Percentiles rank a stretch among this genome's conserved stretches.
These are phyloP conservation scores for Carapus acus DNA, from an alignment of 2,797 vertebrate genomes.

Conservation along the genomic window DNA sequence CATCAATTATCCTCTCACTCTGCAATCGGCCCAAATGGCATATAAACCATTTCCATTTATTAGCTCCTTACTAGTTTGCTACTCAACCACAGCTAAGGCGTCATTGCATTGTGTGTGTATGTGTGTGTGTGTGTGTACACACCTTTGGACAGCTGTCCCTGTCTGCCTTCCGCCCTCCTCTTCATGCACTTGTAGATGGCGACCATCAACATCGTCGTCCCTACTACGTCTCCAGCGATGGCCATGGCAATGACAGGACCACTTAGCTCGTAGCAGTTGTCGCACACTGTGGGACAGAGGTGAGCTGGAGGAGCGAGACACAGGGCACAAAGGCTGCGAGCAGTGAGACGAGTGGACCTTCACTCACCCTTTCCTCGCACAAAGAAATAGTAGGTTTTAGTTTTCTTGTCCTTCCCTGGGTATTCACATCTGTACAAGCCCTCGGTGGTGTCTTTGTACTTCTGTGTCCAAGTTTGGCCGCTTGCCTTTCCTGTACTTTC, in stretches of 20 bases:
- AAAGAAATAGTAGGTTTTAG: slow-evolving; percentile 47
- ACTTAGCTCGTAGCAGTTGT: slow-evolving; percentile 56
- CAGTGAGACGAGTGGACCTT: background rate
- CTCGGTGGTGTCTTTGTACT: accelerated
- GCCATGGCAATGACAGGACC: accelerated
- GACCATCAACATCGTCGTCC: slow-evolving; percentile 42
- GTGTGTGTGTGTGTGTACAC: background rate
- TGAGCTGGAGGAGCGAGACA: accelerated
- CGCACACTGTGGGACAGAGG: slow-evolving; percentile 53
- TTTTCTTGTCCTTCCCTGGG: too few species aligned
- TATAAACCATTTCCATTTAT: too few species aligned
- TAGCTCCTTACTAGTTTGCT: too few species aligned
- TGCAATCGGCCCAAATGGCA: too few species aligned
- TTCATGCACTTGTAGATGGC: slow-evolving; percentile 45
- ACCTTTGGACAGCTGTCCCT: slow-evolving; percentile 40
- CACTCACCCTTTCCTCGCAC: slow-evolving; percentile 60
- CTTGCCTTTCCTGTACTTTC: accelerated
- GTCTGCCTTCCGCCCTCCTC: slow-evolving; percentile 33
- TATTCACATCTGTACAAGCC: slow-evolving; percentile 9
- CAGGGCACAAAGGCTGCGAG: background rate
- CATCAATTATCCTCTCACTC: too few species aligned
- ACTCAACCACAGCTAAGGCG: too few species aligned
- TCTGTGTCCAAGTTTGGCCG: accelerated
- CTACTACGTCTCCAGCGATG: slow-evolving; percentile 28
- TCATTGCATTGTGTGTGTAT: too few species aligned